Evolutionary conservation across 2,888 invertebrate genomes (phyloP), one percentile per base, ranked within the genome.

Genomic region (Idaea straminata): DNA sequence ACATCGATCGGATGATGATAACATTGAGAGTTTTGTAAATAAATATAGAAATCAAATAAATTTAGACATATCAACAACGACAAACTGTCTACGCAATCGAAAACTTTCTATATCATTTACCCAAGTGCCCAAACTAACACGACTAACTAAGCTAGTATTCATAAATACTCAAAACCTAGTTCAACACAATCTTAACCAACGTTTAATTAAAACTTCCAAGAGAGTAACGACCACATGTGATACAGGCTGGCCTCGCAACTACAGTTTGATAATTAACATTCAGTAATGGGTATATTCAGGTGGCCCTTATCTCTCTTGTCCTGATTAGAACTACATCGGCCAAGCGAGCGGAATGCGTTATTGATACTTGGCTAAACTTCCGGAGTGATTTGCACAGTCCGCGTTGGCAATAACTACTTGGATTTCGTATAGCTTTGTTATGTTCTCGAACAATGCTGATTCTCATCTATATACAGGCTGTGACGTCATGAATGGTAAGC

Each of bases 251-350:
- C 61, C 47, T 47, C 68, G n/a, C 69, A 69, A 62, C 62, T 65
- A 68, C 67, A 72, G 71, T 72, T 72, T 72, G 76, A 80, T 82
- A 82, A 84, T 85, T 83, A 84, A 80, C 83, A 83, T 83, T 82
- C 81, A 75, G 78, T 71, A 78, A 79, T 78, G 78, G 76, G 74
- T 25, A 75, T 72, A 71, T 72, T 75, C 77, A 81, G 78, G 79
- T 80, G 77, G 69, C 74, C 61, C 76, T 74, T 79, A 80, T 80
- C 78, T 73, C 47, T 47, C 4, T 47, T 68, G 66, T 73, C 79
- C 79, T 79, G 84, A 86, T 85, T 83, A 83, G 78, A 74, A 77
- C 77, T 74, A 76, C 77, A 83, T 84, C 81, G 78, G 75, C 77
- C 77, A 77, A 73, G 75, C 77, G 77, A 78, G 70, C 71, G 77